Conservation (phyloP, 2,113 vertebrate genomes). For the Oceanodroma tethys region DNA sequence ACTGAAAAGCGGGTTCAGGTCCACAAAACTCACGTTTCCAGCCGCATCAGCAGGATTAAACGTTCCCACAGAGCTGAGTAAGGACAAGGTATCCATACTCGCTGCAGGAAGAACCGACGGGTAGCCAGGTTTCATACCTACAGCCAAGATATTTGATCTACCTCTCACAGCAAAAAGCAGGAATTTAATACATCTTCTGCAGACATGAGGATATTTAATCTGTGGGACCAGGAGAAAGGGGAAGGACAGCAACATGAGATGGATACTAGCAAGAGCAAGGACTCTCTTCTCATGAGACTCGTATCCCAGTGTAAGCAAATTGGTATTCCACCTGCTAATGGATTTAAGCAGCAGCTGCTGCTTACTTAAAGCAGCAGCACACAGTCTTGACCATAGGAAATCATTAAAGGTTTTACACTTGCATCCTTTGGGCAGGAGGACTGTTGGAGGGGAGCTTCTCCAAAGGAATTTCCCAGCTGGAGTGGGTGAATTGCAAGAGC, state of each 20-base stretch:
- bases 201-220: constrained; percentile 11
- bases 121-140: neutral
- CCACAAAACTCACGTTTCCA: neutral
- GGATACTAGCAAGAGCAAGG: neutral
- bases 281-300: neutral
- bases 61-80: neutral
- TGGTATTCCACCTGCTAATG: neutral
- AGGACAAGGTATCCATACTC: neutral
- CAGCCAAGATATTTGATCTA: constrained; percentile 18
- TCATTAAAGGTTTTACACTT: neutral
- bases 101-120: neutral
- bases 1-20: neutral
- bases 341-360: neutral
- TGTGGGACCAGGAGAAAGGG: neutral
- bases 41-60: neutral
- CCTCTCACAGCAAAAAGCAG: constrained; percentile 4
- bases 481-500: neutral
- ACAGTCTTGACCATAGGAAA: neutral
- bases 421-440: neutral
- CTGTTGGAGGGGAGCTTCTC: neutral
- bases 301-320: neutral
- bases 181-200: constrained; percentile 32
- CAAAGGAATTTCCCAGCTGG: neutral
- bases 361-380: neutral
- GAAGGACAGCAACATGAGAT: neutral